These are phyloP conservation scores for Hemiprocne comata DNA, from an alignment of 2,113 vertebrate genomes.

Conservation along the genomic window DNA sequence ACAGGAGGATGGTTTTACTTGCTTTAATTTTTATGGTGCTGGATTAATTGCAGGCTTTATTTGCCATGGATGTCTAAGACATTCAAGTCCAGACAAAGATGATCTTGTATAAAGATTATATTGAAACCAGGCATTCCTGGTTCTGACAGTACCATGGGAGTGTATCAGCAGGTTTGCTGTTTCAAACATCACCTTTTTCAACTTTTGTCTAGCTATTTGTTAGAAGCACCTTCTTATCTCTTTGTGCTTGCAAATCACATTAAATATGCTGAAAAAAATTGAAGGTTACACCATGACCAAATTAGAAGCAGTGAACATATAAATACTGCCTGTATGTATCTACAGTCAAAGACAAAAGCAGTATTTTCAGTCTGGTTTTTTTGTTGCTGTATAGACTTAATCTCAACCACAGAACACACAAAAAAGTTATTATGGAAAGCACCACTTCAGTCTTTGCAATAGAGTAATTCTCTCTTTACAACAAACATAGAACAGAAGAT, in stretches of 20 bases:
- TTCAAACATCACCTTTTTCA: background rate
- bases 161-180: background rate
- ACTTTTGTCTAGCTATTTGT: background rate
- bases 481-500: background rate
- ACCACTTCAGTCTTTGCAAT: background rate
- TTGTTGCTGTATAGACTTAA: background rate
- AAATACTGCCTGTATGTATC: background rate
- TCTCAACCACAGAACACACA: background rate
- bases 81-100: background rate
- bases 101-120: background rate
- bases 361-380: background rate
- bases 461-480: background rate
- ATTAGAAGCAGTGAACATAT: background rate
- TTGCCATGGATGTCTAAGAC: background rate
- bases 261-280: background rate
- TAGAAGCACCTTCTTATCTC: background rate
- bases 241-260: background rate
- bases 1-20: constrained; percentile 9
- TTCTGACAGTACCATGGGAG: background rate
- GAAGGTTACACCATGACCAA: background rate
- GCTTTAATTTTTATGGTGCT: background rate
- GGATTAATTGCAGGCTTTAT: background rate
- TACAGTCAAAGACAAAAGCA: background rate
- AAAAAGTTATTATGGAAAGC: background rate
- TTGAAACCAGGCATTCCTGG: background rate